Evolutionary conservation across 2,888 invertebrate genomes (phyloP), one percentile per base, ranked within the genome.

Genomic region (Drosophila gaucha): DNA sequence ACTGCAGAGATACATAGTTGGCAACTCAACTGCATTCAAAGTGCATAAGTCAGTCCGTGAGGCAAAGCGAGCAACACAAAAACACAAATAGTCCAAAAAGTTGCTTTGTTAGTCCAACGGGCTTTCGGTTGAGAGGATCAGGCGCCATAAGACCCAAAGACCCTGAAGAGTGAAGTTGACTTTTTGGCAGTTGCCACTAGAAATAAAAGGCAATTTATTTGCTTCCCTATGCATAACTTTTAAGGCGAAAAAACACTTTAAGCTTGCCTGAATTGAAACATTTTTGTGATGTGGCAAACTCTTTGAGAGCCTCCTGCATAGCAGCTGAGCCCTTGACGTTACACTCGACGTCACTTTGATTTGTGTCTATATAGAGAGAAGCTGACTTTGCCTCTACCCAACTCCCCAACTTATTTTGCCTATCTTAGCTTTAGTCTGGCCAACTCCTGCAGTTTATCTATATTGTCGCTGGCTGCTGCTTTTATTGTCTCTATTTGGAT

Each of bases 31-130:
- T 85, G 78, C 84, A 84, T 70, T 73, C 73, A 73, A 69, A 85
- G 69, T 85, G 82, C 85, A 83, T 80, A 79, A 86, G 86, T 83
- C 82, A 80, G 74, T 74, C 56, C 74, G 70, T 73, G 67, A 78
- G 67, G 59, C 71, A 51, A 44, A n/a, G 20, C 64, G 43, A 41
- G 63, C 39, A 43, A 60, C 20, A 24, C 56, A 56, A 60, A 65
- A 57, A 58, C 30, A 18, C 44, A 55, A 56, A 57, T 59, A 22
- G 60, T 49, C 55, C 28, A 18, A 50, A 55, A 66, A 77, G 50
- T 77, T 66, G 31, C 16, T 65, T 67, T 64, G 57, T 67, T 62
- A 69, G 68, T 69, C 54, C 60, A 30, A 38, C 12, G 24, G 49
- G 30, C 12, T 30, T 18, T 12, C 12, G 24, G 28, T 18, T 38